These are phyloP conservation scores for Nanorana parkeri DNA, from an alignment of 2,113 vertebrate species.

Conservation along the genomic window DNA sequence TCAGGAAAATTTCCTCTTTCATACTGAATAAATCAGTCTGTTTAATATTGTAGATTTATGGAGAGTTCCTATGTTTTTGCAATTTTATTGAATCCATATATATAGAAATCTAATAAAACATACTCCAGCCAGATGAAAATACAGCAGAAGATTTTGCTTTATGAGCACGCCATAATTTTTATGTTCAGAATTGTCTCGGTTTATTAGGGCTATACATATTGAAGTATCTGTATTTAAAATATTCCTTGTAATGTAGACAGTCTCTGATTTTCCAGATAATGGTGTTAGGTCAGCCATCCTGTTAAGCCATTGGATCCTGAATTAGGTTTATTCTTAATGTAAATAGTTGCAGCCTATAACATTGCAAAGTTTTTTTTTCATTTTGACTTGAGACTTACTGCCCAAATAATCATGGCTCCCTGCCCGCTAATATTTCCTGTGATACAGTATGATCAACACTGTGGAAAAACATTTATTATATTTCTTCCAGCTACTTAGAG, in stretches of 20 bases:
- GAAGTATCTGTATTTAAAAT: slow-evolving; percentile 61
- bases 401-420: slow-evolving; percentile 84
- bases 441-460: slow-evolving; percentile 92
- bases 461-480: slow-evolving; percentile 96
- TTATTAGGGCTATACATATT: slow-evolving; percentile 66
- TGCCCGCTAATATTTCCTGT: slow-evolving; percentile 91
- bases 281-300: slow-evolving; percentile 75
- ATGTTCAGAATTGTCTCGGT: slow-evolving; percentile 64
- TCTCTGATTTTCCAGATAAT: slow-evolving; percentile 71
- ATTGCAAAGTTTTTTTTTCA: slow-evolving; percentile 70
- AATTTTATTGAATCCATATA: slow-evolving; percentile 57
- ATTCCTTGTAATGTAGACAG: slow-evolving; percentile 63
- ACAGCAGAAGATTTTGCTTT: slow-evolving; percentile 67
- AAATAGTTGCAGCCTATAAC: slow-evolving; percentile 84
- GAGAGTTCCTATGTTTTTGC: slow-evolving; percentile 52
- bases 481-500: slow-evolving; percentile 97
- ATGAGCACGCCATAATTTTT: slow-evolving; percentile 67
- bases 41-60: slow-evolving; percentile 58
- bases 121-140: slow-evolving; percentile 59
- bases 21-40: slow-evolving; percentile 66
- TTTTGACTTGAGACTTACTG: slow-evolving; percentile 79
- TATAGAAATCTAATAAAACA: slow-evolving; percentile 53
- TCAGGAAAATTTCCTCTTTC: slow-evolving; percentile 50
- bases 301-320: slow-evolving; percentile 75
- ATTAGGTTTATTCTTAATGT: slow-evolving; percentile 78